These are phyloP conservation scores for Nerophis ophidion DNA, from an alignment of 2,113 vertebrate species.

Conservation along the genomic window DNA sequence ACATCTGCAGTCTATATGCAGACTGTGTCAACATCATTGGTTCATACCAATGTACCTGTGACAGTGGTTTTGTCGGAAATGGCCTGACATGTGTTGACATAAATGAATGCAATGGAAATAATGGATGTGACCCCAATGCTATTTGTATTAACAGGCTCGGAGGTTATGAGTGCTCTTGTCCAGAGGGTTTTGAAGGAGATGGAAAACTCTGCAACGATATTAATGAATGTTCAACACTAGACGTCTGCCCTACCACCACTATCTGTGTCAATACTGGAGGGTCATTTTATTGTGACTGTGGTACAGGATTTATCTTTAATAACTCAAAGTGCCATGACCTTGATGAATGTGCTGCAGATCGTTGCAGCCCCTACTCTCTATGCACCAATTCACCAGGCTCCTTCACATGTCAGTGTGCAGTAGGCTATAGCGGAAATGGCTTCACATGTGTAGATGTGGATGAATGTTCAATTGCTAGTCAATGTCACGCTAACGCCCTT, in stretches of 20 bases:
- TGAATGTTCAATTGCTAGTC: slow-evolving; percentile 58
- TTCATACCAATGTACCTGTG: slow-evolving; percentile 69
- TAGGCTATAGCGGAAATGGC: slow-evolving; percentile 71
- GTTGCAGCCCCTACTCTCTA: slow-evolving; percentile 60
- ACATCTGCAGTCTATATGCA: slow-evolving; percentile 66
- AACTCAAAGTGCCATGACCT: slow-evolving; percentile 61
- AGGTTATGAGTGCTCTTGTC: slow-evolving; percentile 71
- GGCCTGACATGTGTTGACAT: slow-evolving; percentile 71
- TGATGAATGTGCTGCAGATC: slow-evolving; percentile 63
- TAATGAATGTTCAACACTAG: slow-evolving; percentile 63
- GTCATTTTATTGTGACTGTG: slow-evolving; percentile 72
- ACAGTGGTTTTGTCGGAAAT: slow-evolving; percentile 69
- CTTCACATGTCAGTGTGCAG: slow-evolving; percentile 66
- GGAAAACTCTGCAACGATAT: slow-evolving; percentile 68
- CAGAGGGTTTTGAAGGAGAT: slow-evolving; percentile 63
- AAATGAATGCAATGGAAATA: slow-evolving; percentile 69
- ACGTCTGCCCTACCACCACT: slow-evolving; percentile 60
- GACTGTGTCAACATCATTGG: slow-evolving; percentile 67
- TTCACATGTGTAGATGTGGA: slow-evolving; percentile 66
- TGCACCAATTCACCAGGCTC: slow-evolving; percentile 70
- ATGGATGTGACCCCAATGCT: slow-evolving; percentile 63
- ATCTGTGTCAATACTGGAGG: slow-evolving; percentile 71
- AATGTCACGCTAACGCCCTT: slow-evolving; percentile 64
- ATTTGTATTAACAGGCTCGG: slow-evolving; percentile 71
- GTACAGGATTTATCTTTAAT: slow-evolving; percentile 64